Evolutionary conservation across 2,888 invertebrate species (phyloP).

Genomic region (Coleophora deauratella): DNA sequence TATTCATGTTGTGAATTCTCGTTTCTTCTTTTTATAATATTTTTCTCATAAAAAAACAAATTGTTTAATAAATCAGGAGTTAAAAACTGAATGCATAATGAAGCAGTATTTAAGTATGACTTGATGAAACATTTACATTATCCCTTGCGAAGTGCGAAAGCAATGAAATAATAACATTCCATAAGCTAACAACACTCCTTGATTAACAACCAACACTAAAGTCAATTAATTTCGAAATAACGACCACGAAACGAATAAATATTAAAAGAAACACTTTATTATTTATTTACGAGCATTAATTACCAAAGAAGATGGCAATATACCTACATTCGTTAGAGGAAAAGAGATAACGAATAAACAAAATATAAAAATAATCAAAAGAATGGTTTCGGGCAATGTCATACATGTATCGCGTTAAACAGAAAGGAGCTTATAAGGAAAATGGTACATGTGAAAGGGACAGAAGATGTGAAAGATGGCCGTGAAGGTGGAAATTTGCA

Average conservation of each 20-base stretch:
- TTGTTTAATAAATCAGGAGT: conserved; percentile 9
- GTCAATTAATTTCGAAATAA: conserved; percentile 38
- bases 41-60: no score
- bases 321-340: conserved; percentile 22
- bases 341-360: conserved; percentile 31
- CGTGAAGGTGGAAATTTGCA: conserved; percentile 41
- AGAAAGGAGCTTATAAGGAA: conserved; percentile 20
- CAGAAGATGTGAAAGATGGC: conserved; percentile 30
- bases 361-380: conserved; percentile 18
- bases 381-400: conserved; percentile 22
- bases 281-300: conserved; percentile 36
- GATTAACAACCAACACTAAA: conserved; percentile 28
- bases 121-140: conserved; percentile 29
- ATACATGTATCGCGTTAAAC: conserved; percentile 17
- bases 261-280: conserved; percentile 31
- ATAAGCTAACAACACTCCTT: conserved; percentile 23
- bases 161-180: conserved; percentile 42
- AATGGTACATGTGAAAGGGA: conserved; percentile 23
- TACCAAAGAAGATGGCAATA: conserved; percentile 21
- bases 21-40: no score
- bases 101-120: conserved; percentile 12
- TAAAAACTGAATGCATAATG: conserved; percentile 9
- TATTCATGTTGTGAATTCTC: no score
- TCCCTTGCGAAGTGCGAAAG: conserved; percentile 29
- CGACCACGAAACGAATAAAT: conserved; percentile 28